Evolutionary conservation across 1,140 invertebrate species (phyloP), one percentile per base, ranked within the genome.

Genomic region (Palaemon carinicauda): DNA sequence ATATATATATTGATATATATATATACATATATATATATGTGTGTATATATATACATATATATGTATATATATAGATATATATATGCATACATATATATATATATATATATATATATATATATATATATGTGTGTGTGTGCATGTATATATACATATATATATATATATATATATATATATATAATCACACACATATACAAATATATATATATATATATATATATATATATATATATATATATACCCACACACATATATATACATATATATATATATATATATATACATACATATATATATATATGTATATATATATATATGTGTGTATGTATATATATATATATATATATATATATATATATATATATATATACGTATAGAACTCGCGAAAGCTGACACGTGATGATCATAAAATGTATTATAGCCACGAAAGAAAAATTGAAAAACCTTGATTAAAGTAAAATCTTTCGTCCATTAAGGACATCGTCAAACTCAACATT

Each of bases 231-330:
- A 24, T 15, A 65, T n/a, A 65, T n/a, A n/a, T 65, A 65, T 65
- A 65, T 65, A 65, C 5, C 15, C n/a, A 41, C 9, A 3, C 9
- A 41, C 9, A 41, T 41, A 41, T 41, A 41, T 41, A 41, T 41
- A 41, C 9, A 41, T 50, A 52, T 33, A 19, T 27, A n/a, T 19
- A 80, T 50, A 77, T 50, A 77, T 50, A 77, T n/a, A 77, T 50
- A 77, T 50, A 77, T 50, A 77, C 51, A 77, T 77, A 77, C 51
- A 51, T 77, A 52, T 52, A 77, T 77, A 52, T 77, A 21, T 77
- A 27, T 77, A 52, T 77, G 15, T 53, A 52, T 52, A 27, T 77
- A 52, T 77, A 50, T 53, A 52, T 77, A 52, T 77, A 77, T 77
- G 24, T 50, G 52, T 52, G 21, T 75, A 51, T 75, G 50, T 75